These are phyloP conservation scores for Xestia ashworthii DNA, from an alignment of 2,888 invertebrate species.

Conservation along the genomic window DNA sequence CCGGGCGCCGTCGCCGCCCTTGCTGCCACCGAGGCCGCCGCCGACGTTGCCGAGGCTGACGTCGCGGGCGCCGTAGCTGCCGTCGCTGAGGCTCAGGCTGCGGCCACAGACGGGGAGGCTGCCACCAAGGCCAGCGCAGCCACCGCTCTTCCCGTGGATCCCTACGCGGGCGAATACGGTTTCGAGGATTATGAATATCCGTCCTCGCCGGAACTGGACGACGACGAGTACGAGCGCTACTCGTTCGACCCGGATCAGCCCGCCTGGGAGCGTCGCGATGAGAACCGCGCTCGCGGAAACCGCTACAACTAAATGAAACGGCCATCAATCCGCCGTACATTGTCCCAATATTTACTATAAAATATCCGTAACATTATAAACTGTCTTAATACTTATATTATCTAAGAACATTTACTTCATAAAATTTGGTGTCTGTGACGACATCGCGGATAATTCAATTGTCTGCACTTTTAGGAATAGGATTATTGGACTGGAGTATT, in stretches of 20 bases:
- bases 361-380: background rate
- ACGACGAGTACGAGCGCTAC: slow-evolving; percentile 5
- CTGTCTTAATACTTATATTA: no score
- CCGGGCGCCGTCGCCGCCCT: background rate
- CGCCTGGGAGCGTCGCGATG: slow-evolving; percentile 9
- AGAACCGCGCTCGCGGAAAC: background rate
- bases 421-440: background rate
- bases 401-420: background rate
- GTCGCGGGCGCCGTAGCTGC: background rate
- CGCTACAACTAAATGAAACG: background rate
- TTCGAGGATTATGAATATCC: slow-evolving; percentile 9
- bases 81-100: background rate
- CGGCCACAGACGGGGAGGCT: background rate
- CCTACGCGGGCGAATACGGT: no score
- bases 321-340: background rate
- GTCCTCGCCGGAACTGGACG: slow-evolving; percentile 3
- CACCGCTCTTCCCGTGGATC: background rate
- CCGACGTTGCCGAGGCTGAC: background rate
- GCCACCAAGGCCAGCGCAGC: background rate
- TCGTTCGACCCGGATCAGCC: slow-evolving; percentile 26
- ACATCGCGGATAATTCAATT: background rate
- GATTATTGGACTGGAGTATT: background rate
- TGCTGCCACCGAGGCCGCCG: background rate
- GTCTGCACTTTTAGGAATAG: background rate
- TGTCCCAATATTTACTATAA: background rate